Evolutionary conservation across 2,888 invertebrate genomes (phyloP), one percentile per base, ranked within the genome.

Genomic region (Uloborus plumipes): DNA sequence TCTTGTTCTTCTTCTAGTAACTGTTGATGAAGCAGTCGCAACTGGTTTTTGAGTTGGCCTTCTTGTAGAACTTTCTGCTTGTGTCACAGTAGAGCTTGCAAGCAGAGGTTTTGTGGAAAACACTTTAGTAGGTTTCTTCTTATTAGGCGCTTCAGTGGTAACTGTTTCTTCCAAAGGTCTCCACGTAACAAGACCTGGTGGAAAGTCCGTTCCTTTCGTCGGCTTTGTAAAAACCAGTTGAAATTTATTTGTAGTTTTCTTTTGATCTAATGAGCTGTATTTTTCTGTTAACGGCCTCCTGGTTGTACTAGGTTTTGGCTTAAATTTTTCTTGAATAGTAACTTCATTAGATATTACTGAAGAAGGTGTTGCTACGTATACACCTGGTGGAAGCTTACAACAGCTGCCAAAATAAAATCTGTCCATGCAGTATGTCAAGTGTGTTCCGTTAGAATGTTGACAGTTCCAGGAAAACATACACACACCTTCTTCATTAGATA

Each of bases 391-490:
- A 77, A 96, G 91, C 87, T 94, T 94, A 88, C 97, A 97, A 88
- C 97, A 97, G 50, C 96, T 96, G 74, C 96, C 96, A 88, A 96
- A 96, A 90, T 96, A 96, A 89, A 96, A 96, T 85, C 95, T 92
- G 89, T 97, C 96, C 87, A 96, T 95, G 89, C 97, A 97, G 1
- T 96, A 96, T 49, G 96, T 96, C 86, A 97, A 90, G 87, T 97
- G 96, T 0, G 95, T 94, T 59, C 97, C 97, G 88, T 96, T 96
- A 83, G 94, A 92, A 91, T 95, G 95, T 65, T 95, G 92, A 89
- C 96, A 97, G 87, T 96, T 95, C 89, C 95, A 95, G 84, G 96
- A 96, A 88, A 97, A 97, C 97, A 97, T 97, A 88, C 97, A 97
- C 0, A 95, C 92, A 0, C 97, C 96, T 84, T 93, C 93, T 86